Base-by-base conservation (phyloP, 2,888 invertebrate species). In the Lacanobia wlatinum region DNA sequence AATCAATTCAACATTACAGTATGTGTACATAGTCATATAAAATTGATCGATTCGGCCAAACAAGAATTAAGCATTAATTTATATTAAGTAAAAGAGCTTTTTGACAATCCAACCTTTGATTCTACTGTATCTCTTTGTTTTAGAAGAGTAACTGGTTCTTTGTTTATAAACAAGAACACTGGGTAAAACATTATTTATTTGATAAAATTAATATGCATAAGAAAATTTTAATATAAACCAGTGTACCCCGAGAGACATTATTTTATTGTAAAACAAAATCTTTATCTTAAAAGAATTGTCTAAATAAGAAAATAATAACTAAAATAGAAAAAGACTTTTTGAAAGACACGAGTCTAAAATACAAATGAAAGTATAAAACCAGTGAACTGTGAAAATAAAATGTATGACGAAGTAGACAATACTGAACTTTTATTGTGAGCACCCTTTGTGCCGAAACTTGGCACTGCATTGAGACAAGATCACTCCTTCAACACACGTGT, bases 351-450 rank as follows among this genome's bases (percentile, higher is more conserved):
- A 18, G 6, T 46, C 6, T 46, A 9, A 14, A 65, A 59, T 38
- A 48, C n/a, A 18, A 52, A 43, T 59, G 7, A 23, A 18, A 59
- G 43, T 67, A 34, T 43, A 28, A 21, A 59, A 46, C 23, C 40
- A 52, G 40, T 69, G 14, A 70, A 46, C 43, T 23, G 50, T 46
- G 23, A 46, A 63, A 38, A 8, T 62, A 61, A 56, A 66, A 53
- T 53, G 53, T 69, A 55, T 61, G 40, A 55, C 28, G 63, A 62
- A 64, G n/a, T 52, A 60, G 18, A 48, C 48, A 68, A 64, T 64
- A 76, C 60, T 48, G 48, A 69, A 64, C 21, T 76, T 62, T 63
- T 75, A 63, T 75, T 73, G 74, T 28, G 46, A 28, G 48, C 48
- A 74, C 34, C 10, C 48, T 34, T 48, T 65, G 34, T 43, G 28